These are phyloP conservation scores for Stictonetta naevosa DNA, from an alignment of 2,113 vertebrate genomes.

Conservation along the genomic window DNA sequence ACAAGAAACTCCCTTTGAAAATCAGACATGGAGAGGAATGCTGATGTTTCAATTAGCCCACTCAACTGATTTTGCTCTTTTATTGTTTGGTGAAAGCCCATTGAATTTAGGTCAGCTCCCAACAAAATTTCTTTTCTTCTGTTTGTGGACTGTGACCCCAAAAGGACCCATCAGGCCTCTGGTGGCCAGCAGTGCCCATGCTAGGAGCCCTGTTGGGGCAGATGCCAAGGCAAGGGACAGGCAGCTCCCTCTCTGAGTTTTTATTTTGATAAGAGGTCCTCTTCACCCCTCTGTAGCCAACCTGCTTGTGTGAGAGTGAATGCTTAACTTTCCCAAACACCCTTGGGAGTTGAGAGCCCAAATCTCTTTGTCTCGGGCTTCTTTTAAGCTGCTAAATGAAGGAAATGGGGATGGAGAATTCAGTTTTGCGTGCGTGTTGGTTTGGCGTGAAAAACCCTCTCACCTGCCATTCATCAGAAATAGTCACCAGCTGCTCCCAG, in stretches of 20 bases:
- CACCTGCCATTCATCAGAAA: constrained; percentile 66
- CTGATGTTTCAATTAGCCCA: neutral
- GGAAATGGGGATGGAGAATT: neutral
- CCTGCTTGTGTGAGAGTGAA: neutral
- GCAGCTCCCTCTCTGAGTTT: neutral
- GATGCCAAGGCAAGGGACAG: neutral
- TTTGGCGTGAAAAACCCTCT: constrained; percentile 20
- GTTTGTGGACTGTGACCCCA: neutral
- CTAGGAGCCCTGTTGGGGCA: neutral
- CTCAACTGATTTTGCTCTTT: neutral
- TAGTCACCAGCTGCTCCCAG: constrained; percentile 60
- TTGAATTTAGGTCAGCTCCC: neutral
- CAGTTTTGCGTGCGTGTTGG: neutral
- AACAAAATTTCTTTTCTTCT: neutral
- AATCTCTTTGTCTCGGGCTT: neutral
- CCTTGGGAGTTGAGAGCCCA: neutral
- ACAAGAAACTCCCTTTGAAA: neutral
- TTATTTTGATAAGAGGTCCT: neutral
- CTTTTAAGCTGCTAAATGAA: neutral
- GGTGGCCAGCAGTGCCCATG: neutral
- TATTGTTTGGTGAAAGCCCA: neutral
- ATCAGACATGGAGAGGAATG: neutral
- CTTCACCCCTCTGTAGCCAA: neutral
- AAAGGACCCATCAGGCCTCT: neutral
- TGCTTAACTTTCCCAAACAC: neutral